Base-by-base conservation (phyloP, 2,797 vertebrate species). In the Vespertilio murinus region DNA sequence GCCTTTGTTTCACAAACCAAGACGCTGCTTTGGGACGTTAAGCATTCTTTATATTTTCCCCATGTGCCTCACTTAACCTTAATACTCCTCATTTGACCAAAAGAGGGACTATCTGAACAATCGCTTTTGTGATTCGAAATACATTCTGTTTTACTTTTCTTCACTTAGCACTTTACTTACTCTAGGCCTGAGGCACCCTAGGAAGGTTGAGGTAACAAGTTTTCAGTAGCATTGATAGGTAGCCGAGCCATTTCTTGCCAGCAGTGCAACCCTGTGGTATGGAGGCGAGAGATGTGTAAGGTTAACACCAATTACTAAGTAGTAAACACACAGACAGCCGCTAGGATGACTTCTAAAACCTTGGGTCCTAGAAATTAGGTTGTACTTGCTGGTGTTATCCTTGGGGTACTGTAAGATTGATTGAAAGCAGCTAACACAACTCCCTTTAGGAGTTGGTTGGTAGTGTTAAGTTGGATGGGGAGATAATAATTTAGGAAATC, bases 401-500 rank as follows among this genome's bases (percentile, higher is more conserved):
- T 84, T 38, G 33, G 45, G 33, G 28, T 14, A 23, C 65, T 83
- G 1, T 75, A 52, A 69, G 56, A 93, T 56, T 69, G 49, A 70
- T 35, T 86, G 73, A 70, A 65, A 40, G 17, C 30, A 61, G 20
- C 77, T 73, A 81, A 54, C 5, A 28, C n/a, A 28, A 7, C 38
- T 74, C 30, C 7, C 17, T 88, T 67, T 47, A 33, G 54, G 23
- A 88, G 14, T 78, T 74, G 61, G 54, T 69, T 47, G 30, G 28
- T 90, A 74, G 56, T 54, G 9, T 65, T 56, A 77, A 42, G 25
- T 70, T 94, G n/a, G 70, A 90, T 56, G 42, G 25, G 71, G 47
- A 59, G 22, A n/a, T 49, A 89, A 83, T 90, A 91, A 91, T 54
- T 87, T 75, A 93, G 59, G 75, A 93, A 52, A 69, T n/a, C 79